Percentiles rank a stretch among this genome's conserved stretches.
Conservation (phyloP, 2,888 invertebrate species). For the Protonemura montana region DNA sequence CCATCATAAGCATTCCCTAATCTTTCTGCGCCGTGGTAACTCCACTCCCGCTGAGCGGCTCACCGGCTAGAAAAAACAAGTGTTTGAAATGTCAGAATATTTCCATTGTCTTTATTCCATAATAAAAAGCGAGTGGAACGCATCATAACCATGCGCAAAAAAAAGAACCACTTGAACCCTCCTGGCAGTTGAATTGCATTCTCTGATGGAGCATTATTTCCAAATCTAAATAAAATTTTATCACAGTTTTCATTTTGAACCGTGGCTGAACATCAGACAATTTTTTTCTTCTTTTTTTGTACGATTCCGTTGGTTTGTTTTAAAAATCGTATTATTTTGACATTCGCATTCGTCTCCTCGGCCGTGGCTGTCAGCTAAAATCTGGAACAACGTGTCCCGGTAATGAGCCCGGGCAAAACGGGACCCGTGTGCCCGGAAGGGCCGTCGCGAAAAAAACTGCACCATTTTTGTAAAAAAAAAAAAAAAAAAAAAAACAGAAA, state of each 20-base stretch:
- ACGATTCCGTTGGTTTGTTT: neutral
- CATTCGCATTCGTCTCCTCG: neutral
- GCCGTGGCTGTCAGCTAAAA: neutral
- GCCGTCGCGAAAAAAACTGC: neutral
- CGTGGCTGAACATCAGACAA: neutral
- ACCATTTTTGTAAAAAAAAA: no score
- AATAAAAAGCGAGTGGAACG: neutral
- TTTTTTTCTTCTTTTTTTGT: neutral
- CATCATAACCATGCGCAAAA: neutral
- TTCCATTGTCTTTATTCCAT: neutral
- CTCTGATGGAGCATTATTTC: neutral
- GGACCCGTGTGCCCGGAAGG: neutral
- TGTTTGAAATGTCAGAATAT: neutral
- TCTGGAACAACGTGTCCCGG: neutral
- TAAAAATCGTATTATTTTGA: neutral
- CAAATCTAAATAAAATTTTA: neutral
- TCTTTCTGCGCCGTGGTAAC: neutral
- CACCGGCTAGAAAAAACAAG: neutral
- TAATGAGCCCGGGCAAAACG: neutral
- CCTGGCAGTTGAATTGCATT: neutral
- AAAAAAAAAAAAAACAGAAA: no score
- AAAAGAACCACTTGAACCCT: neutral
- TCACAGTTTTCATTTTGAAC: neutral
- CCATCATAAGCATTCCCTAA: neutral
- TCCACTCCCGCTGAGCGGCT: neutral